phyloP scores from a whole-genome alignment of 2,797 vertebrate species.

The Molossus molossus region DNA sequence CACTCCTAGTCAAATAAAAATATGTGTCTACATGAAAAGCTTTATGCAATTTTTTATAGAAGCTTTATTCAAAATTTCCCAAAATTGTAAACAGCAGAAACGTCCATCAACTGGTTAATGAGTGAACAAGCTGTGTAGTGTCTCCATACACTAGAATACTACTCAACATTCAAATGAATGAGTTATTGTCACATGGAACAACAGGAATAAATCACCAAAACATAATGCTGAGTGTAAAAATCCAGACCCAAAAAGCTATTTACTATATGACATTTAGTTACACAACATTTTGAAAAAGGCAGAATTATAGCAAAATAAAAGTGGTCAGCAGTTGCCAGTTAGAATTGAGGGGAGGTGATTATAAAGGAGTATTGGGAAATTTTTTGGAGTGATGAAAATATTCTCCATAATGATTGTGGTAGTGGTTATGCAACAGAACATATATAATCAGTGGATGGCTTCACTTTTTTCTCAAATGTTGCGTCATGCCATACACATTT shows the following conservation, averaged over 20 bases:
- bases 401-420: not conserved
- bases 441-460: not conserved
- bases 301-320: not conserved
- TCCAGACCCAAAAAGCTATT: not conserved
- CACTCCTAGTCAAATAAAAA: not conserved
- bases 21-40: not conserved
- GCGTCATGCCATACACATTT: not conserved
- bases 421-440: too few relatives aligned
- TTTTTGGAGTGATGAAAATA: not conserved
- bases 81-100: not conserved
- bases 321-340: not conserved
- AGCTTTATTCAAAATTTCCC: not conserved
- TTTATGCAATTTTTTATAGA: not conserved
- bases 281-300: not conserved
- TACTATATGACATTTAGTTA: not conserved
- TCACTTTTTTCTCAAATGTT: conserved; percentile 18
- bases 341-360: not conserved
- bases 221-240: not conserved
- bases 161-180: not conserved
- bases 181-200: not conserved
- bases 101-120: not conserved
- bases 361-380: not conserved
- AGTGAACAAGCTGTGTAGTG: not conserved
- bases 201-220: not conserved
- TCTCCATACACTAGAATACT: not conserved